A percentile compares a stretch with the other conserved stretches of the same genome.
These are phyloP conservation scores for Heliconius nattereri DNA, from an alignment of 1,140 invertebrate genomes.

Conservation along the genomic window DNA sequence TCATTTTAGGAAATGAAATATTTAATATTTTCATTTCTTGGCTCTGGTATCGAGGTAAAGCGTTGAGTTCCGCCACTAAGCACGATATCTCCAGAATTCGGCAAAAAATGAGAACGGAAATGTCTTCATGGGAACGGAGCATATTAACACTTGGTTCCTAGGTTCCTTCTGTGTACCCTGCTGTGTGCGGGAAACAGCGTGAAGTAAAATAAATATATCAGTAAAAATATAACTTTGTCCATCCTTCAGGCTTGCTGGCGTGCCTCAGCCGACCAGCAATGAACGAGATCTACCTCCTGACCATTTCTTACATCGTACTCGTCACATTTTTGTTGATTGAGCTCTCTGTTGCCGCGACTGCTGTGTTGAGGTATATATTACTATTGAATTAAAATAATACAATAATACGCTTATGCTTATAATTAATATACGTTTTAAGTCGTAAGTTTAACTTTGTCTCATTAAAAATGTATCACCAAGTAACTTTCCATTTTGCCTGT, in stretches of 20 bases:
- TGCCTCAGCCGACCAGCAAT: constrained; percentile 90
- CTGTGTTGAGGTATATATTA: constrained; percentile 70
- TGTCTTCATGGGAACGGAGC: not conserved
- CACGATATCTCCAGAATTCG: not conserved
- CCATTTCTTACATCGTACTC: constrained; percentile 90
- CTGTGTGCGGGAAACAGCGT: not conserved
- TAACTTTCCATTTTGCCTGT: not conserved
- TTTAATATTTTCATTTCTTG: not conserved
- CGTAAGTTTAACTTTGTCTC: not conserved
- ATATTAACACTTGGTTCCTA: not conserved
- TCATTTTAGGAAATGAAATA: no score
- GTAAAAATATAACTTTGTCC: not conserved
- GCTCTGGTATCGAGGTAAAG: not conserved
- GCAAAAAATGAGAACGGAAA: not conserved
- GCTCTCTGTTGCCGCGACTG: constrained; percentile 80
- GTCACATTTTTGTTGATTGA: constrained; percentile 87
- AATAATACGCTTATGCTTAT: no score
- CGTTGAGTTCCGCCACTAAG: no score
- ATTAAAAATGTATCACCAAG: not conserved
- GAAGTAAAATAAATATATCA: not conserved
- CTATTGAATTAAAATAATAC: not conserved
- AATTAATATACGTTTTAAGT: no score
- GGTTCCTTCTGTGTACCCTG: not conserved
- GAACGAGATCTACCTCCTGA: constrained; percentile 92
- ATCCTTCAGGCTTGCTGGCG: constrained; percentile 84